These are phyloP conservation scores for Apoda limacodes DNA, from an alignment of 2,888 invertebrate genomes.

Conservation along the genomic window DNA sequence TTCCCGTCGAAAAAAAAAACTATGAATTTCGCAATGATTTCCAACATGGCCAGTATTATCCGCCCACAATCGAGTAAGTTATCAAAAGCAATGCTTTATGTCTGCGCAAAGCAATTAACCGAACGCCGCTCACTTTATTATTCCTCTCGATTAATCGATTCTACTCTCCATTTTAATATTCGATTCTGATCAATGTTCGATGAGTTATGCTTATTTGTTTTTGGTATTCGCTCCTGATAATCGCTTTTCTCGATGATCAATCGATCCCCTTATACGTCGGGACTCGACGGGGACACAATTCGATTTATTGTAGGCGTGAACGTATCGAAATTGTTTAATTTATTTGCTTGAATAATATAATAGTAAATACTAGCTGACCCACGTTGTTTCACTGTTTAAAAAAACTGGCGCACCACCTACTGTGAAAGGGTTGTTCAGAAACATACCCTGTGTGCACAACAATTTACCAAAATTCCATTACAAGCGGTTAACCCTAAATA, in stretches of 20 bases:
- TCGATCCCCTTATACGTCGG: slow-evolving; percentile 20
- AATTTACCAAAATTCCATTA: too few relatives aligned
- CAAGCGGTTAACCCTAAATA: too few relatives aligned
- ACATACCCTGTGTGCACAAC: too few relatives aligned
- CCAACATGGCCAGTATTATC: too few relatives aligned
- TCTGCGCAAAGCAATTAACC: slow-evolving; percentile 58
- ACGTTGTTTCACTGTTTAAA: too few relatives aligned
- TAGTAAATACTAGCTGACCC: too few relatives aligned
- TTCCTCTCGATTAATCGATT: slow-evolving; percentile 55
- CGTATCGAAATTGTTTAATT: background rate
- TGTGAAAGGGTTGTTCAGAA: too few relatives aligned
- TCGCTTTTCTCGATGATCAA: slow-evolving; percentile 28
- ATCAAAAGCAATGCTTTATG: slow-evolving; percentile 42
- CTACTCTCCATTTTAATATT: slow-evolving; percentile 53
- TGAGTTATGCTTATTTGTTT: slow-evolving; percentile 62
- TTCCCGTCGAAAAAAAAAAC: too few relatives aligned
- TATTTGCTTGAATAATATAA: background rate
- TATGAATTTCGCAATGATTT: too few relatives aligned
- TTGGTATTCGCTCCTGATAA: slow-evolving; percentile 30
- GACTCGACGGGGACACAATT: slow-evolving; percentile 23
- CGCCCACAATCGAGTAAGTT: slow-evolving; percentile 34
- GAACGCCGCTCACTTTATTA: slow-evolving; percentile 43
- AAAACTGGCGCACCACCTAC: too few relatives aligned
- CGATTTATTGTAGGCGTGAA: slow-evolving; percentile 24
- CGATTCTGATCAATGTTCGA: slow-evolving; percentile 48